Evolutionary conservation across 1,140 invertebrate species (phyloP).

Genomic region (Apolygus lucorum): DNA sequence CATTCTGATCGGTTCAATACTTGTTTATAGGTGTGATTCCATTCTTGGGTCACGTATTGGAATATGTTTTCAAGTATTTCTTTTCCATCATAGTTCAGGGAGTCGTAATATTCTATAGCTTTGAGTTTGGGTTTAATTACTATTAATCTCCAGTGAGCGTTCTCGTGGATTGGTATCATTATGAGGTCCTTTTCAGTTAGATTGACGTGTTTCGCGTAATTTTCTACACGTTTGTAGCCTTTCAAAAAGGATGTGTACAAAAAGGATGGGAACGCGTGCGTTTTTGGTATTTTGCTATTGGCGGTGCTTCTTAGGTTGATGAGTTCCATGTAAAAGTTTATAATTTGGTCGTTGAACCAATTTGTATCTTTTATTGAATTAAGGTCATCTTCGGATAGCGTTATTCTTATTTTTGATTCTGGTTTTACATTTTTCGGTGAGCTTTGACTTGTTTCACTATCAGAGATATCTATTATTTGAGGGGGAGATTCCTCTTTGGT

Average conservation of each 20-base stretch:
- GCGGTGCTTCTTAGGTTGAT: not conserved
- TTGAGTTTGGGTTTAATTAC: too few relatives aligned
- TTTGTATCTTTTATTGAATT: not conserved
- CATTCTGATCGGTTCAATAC: too few relatives aligned
- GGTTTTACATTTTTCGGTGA: too few relatives aligned
- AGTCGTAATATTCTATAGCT: too few relatives aligned
- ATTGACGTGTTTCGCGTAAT: not conserved
- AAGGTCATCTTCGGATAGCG: not conserved
- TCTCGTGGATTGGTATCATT: not conserved
- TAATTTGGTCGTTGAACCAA: not conserved
- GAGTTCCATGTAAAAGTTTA: slow-evolving; percentile 4
- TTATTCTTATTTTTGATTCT: not conserved
- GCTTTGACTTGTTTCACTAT: too few relatives aligned
- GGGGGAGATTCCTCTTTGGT: too few relatives aligned
- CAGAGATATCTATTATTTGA: not conserved
- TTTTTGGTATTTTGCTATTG: not conserved
- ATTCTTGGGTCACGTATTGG: too few relatives aligned
- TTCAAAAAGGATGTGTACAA: not conserved
- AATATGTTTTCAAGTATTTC: too few relatives aligned
- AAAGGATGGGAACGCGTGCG: not conserved
- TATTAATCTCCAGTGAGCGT: too few relatives aligned
- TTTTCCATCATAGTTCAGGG: too few relatives aligned
- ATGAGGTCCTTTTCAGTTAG: not conserved
- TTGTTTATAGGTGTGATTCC: too few relatives aligned
- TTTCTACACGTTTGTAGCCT: not conserved